Percentiles rank a stretch among this genome's conserved stretches.
Conservation (phyloP, 37 sponge, comb jelly and placozoan genomes). For the Ephydatia muelleri region DNA sequence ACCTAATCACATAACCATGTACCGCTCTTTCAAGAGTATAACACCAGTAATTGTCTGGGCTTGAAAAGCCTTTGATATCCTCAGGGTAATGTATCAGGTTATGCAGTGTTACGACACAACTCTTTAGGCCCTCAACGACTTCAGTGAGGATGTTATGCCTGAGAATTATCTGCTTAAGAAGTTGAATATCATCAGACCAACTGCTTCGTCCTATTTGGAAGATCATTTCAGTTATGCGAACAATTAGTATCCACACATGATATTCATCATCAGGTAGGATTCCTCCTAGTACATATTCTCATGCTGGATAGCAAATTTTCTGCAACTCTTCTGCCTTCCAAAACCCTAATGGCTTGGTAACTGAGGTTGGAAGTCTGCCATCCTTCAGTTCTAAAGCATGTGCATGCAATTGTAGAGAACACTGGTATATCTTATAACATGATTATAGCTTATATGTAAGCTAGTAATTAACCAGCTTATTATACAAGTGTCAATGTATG, state of each 20-base stretch:
- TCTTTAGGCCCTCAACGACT: conserved; percentile 16
- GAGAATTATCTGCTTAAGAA: conserved; percentile 8
- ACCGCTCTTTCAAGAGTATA: conserved; percentile 35
- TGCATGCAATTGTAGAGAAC: no score
- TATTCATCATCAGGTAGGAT: conserved; percentile 19
- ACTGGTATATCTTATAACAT: no score
- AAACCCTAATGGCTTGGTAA: conserved; percentile 18
- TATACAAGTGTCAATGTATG: no score
- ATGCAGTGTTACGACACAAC: conserved; percentile 25
- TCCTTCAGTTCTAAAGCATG: no score
- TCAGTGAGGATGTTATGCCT: conserved; percentile 38
- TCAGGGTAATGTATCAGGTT: conserved; percentile 27
- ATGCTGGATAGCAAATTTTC: conserved; percentile 33
- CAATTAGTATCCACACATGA: conserved; percentile 29
- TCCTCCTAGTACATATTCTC: conserved; percentile 30
- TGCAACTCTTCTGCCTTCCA: conserved; percentile 51
- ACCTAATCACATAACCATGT: conserved; percentile 9
- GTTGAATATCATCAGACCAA: conserved; percentile 9
- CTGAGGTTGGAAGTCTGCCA: conserved; percentile 41
- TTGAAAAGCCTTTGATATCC: conserved; percentile 32
- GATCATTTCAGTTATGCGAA: conserved; percentile 22
- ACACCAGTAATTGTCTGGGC: conserved; percentile 55
- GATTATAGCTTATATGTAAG: no score
- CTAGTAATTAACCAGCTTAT: no score
- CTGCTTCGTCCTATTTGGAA: conserved; percentile 19